phyloP scores from a whole-genome alignment of 1,140 invertebrate genomes.

The Drosophila orena region DNA sequence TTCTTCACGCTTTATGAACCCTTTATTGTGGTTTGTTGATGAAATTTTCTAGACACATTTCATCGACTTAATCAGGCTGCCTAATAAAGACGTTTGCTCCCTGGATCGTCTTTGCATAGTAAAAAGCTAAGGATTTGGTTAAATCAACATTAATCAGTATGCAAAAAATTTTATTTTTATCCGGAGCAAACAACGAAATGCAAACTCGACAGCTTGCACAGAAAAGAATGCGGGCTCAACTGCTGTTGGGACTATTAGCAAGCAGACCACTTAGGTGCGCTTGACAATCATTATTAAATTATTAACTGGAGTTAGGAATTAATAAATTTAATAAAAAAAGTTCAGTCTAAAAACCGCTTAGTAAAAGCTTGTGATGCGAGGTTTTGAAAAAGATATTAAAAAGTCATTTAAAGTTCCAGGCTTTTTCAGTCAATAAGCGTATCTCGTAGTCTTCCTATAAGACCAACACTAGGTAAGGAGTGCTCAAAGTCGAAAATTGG shows the following conservation, averaged over 20 bases:
- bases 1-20: background rate
- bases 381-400: no score
- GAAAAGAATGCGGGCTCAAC: slow-evolving; percentile 24
- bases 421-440: background rate
- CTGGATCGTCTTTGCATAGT: slow-evolving; percentile 16
- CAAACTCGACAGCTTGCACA: slow-evolving; percentile 60
- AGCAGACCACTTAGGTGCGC: background rate
- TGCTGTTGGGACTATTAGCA: slow-evolving; percentile 7
- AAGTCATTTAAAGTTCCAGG: no score
- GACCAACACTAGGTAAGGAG: slow-evolving; percentile 1
- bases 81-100: slow-evolving; percentile 24
- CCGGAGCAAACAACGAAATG: slow-evolving; percentile 44
- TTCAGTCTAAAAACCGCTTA: no score
- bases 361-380: no score
- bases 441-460: background rate
- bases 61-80: slow-evolving; percentile 64
- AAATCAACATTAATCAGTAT: slow-evolving; percentile 52
- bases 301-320: no score
- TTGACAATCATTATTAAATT: no score
- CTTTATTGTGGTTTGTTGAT: slow-evolving; percentile 31
- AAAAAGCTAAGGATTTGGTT: slow-evolving; percentile 35
- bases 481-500: slow-evolving; percentile 76
- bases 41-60: slow-evolving; percentile 65
- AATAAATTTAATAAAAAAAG: no score
- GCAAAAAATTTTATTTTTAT: slow-evolving; percentile 42